These are phyloP conservation scores for Isurus oxyrinchus DNA, from an alignment of 2,113 vertebrate genomes.

Conservation along the genomic window DNA sequence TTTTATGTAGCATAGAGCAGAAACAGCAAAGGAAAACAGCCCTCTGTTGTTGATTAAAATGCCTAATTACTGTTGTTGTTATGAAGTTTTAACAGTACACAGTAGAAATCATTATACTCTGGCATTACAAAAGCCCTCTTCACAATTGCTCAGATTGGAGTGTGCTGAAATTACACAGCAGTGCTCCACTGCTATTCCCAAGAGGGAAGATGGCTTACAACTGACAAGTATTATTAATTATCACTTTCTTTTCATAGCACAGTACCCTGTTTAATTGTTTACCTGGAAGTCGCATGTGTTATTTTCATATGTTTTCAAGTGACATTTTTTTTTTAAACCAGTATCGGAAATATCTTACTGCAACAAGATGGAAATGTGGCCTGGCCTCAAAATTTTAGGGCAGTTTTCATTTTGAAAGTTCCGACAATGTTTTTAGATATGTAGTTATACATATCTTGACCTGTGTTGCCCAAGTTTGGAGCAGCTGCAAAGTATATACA, in stretches of 20 bases:
- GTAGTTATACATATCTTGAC: background rate
- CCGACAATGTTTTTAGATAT: background rate
- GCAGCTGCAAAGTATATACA: background rate
- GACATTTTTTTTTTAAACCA: background rate
- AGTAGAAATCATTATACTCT: constrained; percentile 33
- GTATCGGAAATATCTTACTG: background rate
- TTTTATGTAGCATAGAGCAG: background rate
- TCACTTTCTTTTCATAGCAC: constrained; percentile 36
- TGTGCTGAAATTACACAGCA: constrained; percentile 37
- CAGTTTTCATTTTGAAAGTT: background rate
- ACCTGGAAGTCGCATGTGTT: constrained; percentile 23
- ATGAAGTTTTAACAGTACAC: constrained; percentile 26
- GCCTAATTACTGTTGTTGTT: constrained; percentile 29
- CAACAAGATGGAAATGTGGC: background rate
- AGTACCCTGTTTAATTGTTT: constrained; percentile 30
- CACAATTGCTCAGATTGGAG: constrained; percentile 33
- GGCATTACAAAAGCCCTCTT: constrained; percentile 35
- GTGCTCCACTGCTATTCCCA: constrained; percentile 16
- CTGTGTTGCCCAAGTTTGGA: background rate
- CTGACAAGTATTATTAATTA: constrained; percentile 38
- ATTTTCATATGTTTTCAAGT: constrained; percentile 33
- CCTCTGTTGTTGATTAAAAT: constrained; percentile 36
- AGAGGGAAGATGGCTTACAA: constrained; percentile 35
- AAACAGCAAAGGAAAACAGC: constrained; percentile 4
- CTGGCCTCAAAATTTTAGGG: background rate